These are phyloP conservation scores for Acrobasis suavella DNA, from an alignment of 2,888 invertebrate genomes.

Conservation along the genomic window DNA sequence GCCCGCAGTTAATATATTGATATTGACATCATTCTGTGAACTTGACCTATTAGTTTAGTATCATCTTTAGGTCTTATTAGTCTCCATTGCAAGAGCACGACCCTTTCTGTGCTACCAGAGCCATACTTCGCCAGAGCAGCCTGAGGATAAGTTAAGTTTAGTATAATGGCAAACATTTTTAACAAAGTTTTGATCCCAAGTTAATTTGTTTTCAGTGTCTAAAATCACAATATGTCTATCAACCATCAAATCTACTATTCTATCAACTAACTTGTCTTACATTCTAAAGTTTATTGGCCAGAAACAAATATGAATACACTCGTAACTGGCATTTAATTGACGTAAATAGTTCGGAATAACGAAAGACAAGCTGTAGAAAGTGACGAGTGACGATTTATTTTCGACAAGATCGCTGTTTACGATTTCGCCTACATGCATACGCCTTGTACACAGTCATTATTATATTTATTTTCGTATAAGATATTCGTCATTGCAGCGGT, in stretches of 20 bases:
- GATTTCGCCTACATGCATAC: not conserved
- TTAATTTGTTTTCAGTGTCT: no score
- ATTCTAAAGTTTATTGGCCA: not conserved
- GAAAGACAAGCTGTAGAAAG: not conserved
- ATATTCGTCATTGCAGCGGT: not conserved
- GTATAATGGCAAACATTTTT: no score
- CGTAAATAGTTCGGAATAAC: not conserved
- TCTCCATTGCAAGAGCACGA: no score
- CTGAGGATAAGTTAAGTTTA: no score
- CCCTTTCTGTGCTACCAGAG: no score
- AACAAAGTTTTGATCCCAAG: no score
- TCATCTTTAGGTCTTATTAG: no score
- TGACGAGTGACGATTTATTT: constrained; percentile 1
- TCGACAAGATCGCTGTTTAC: not conserved
- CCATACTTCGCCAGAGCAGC: no score
- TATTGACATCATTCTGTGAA: constrained; percentile 7
- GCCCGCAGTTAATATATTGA: not conserved
- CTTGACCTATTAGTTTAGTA: constrained; percentile 5
- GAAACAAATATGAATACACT: not conserved
- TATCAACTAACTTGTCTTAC: no score
- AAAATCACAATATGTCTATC: no score
- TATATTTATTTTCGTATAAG: not conserved
- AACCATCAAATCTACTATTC: no score
- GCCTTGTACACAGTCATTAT: not conserved
- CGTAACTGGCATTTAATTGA: not conserved